phyloP scores from a whole-genome alignment of 1,140 invertebrate species.

The Anastatus disparis region DNA sequence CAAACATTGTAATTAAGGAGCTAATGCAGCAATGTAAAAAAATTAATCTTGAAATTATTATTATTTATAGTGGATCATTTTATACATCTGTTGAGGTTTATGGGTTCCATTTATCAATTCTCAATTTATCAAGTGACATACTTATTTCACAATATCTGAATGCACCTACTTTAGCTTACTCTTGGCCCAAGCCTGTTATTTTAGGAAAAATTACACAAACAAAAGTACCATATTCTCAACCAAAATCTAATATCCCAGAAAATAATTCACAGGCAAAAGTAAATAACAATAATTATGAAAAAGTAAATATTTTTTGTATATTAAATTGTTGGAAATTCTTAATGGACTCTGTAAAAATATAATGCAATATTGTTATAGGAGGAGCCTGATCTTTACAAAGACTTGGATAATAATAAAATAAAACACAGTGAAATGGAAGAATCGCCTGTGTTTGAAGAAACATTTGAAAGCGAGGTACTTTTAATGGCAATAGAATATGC shows the following conservation, averaged over 20 bases:
- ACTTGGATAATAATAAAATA: conserved; percentile 27
- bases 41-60: conserved; percentile 61
- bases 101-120: conserved; percentile 73
- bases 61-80: conserved; percentile 71
- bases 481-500: conserved; percentile 61
- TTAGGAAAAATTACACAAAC: too few relatives aligned
- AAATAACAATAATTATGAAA: not conserved
- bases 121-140: conserved; percentile 63
- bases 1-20: conserved; percentile 72
- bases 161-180: conserved; percentile 58
- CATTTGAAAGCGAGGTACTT: conserved; percentile 47
- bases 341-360: too few relatives aligned
- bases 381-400: not conserved
- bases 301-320: not conserved
- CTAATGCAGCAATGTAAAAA: conserved; percentile 62
- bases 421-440: not conserved
- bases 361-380: not conserved
- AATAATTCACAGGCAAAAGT: not conserved
- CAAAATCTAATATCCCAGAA: conserved; percentile 28
- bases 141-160: conserved; percentile 62
- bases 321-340: too few relatives aligned
- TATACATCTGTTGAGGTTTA: conserved; percentile 73
- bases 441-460: not conserved
- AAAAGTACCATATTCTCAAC: too few relatives aligned
- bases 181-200: conserved; percentile 64